These are phyloP conservation scores for Rissa tridactyla DNA, from an alignment of 2,113 vertebrate genomes.

Conservation along the genomic window DNA sequence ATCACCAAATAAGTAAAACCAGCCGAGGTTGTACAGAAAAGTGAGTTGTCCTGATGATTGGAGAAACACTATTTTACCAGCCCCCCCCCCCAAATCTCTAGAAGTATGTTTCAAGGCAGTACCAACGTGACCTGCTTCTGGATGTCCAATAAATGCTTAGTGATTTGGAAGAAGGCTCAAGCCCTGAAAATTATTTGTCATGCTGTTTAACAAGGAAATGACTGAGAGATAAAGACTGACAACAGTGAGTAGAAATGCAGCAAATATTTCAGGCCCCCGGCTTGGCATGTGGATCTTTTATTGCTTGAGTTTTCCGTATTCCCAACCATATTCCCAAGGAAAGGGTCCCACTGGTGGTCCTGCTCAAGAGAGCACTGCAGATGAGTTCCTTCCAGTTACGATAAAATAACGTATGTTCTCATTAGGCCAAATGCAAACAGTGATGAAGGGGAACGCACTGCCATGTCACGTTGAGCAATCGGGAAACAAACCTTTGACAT, in stretches of 20 bases:
- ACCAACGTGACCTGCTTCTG: background rate
- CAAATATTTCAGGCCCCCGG: background rate
- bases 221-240: background rate
- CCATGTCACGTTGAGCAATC: conserved; percentile 77
- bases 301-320: background rate
- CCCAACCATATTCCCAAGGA: background rate
- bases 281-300: background rate
- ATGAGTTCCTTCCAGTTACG: conserved; percentile 54
- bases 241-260: background rate
- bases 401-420: conserved; percentile 74
- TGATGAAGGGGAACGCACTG: conserved; percentile 72
- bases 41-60: background rate
- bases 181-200: background rate
- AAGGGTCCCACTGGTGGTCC: background rate
- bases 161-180: background rate
- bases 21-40: background rate
- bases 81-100: background rate
- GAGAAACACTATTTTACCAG: background rate
- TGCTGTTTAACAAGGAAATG: background rate
- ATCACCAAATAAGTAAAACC: background rate
- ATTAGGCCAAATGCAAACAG: conserved; percentile 75
- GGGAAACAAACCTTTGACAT: conserved; percentile 73
- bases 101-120: background rate
- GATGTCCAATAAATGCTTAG: background rate
- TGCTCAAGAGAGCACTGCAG: background rate